A percentile compares a stretch with the other conserved stretches of the same genome.
These are phyloP conservation scores for Cydia strobilella DNA, from an alignment of 1,140 invertebrate species.

Conservation along the genomic window DNA sequence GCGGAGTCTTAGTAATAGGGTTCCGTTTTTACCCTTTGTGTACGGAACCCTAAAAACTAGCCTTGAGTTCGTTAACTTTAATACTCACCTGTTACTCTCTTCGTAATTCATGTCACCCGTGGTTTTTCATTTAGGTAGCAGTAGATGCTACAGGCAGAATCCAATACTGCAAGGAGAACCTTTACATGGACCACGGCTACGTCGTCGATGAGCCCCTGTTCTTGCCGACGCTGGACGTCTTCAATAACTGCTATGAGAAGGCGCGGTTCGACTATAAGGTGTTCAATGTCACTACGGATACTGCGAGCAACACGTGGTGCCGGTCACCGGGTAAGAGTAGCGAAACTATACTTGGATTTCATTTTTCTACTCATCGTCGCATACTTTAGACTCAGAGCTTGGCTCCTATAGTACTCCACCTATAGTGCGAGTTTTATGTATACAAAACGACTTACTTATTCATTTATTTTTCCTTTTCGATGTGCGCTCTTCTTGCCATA, in stretches of 20 bases:
- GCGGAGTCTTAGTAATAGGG: too few species aligned
- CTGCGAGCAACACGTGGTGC: conserved; percentile 82
- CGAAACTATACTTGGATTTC: too few species aligned
- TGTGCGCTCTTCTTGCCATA: too few species aligned
- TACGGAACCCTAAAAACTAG: too few species aligned
- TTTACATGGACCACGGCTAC: conserved; percentile 64
- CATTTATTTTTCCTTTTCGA: too few species aligned
- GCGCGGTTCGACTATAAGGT: conserved; percentile 80
- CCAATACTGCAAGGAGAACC: conserved; percentile 79
- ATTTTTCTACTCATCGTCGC: too few species aligned
- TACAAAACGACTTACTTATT: too few species aligned
- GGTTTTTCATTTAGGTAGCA: conserved; percentile 78
- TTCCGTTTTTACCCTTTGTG: too few species aligned
- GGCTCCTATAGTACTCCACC: too few species aligned
- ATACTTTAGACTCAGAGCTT: too few species aligned
- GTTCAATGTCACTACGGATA: conserved; percentile 82
- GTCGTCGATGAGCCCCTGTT: conserved; percentile 35
- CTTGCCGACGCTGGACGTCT: conserved; percentile 24
- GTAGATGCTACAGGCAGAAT: conserved; percentile 82
- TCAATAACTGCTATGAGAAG: conserved; percentile 80
- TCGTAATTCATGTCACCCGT: conserved; percentile 11
- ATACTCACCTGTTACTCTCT: background rate
- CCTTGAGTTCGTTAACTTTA: too few species aligned
- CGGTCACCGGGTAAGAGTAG: conserved; percentile 81
- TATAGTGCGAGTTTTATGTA: too few species aligned